A percentile compares a stretch with the other conserved stretches of the same genome.
Evolutionary conservation across 2,113 vertebrate genomes (phyloP).

Genomic region (Gallinago paraguaiae): DNA sequence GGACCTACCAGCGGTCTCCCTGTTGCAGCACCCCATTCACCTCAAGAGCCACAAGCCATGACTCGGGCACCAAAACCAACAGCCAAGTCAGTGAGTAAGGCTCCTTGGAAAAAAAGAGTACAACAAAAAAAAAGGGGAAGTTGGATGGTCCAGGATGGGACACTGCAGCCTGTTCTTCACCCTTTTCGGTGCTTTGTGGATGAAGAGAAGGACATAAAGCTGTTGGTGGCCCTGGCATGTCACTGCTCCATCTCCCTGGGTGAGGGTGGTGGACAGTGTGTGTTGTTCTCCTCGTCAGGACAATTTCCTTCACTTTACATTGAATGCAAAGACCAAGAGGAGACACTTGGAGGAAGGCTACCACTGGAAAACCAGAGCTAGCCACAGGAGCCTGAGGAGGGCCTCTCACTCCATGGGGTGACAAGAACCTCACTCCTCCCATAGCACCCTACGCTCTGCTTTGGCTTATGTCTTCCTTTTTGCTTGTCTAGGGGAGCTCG

Average conservation of each 20-base stretch:
- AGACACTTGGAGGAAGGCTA: not conserved
- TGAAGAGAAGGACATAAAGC: not conserved
- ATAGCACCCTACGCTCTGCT: not conserved
- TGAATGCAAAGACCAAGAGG: not conserved
- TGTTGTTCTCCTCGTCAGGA: not conserved
- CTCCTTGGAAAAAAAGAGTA: not conserved
- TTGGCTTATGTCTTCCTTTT: not conserved
- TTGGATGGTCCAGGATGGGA: not conserved
- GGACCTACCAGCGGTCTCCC: not conserved
- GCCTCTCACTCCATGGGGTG: not conserved
- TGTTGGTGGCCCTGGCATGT: not conserved
- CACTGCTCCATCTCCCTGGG: not conserved
- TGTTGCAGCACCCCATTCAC: not conserved
- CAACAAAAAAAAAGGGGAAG: not conserved
- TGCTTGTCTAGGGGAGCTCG: not conserved
- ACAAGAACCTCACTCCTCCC: not conserved
- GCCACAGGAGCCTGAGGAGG: not conserved
- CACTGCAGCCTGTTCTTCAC: not conserved
- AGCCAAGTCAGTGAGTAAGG: not conserved
- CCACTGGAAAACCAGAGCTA: not conserved
- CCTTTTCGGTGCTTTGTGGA: not conserved
- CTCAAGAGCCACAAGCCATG: not conserved
- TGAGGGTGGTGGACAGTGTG: not conserved
- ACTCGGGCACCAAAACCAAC: not conserved
- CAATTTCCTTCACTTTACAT: not conserved